Evolutionary conservation across 2,797 vertebrate genomes (phyloP), one percentile per base, ranked within the genome.

Genomic region (Macroramphosus scolopax): DNA sequence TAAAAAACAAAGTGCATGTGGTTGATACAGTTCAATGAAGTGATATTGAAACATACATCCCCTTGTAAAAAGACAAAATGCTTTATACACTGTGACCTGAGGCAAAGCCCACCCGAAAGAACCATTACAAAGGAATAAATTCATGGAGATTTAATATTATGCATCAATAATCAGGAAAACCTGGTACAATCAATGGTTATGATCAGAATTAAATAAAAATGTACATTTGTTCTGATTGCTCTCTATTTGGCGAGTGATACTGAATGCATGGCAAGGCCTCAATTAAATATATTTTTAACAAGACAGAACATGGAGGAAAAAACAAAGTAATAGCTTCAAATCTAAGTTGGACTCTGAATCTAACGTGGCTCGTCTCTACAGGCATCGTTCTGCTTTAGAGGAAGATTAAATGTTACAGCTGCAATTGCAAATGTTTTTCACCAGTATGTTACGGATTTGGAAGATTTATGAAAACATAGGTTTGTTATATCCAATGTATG

Each of bases 111-210:
- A 22, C 48, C 18, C 29, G 24, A 70, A 76, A 62, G 37, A 66
- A 74, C 5, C 12, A 57, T 9, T 29, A 72, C 61, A 63, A 63
- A 57, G 51, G 36, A 75, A 74, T 87, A 86, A 88, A 89, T 84
- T 91, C 81, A 65, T 80, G 75, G 87, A 91, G 87, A 91, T 92
- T 94, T 95, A 92, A 93, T 94, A 92, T 90, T 92, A 77, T 82
- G 77, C 88, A 91, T 82, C 80, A 90, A 87, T 84, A 87, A 84
- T 84, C 91, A 91, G 66, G 78, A 83, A 86, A 78, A 79, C 77
- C 62, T 76, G 70, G 78, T 90, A 89, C 91, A 92, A 91, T 88
- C 87, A 91, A 89, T 80, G 81, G 79, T 92, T 92, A 93, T 90
- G 91, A 89, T 90, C 84, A 80, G 72, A 86, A 78, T 63, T 46